These are phyloP conservation scores for Dendrocincla fuliginosa DNA, from an alignment of 2,797 vertebrate species.

Conservation along the genomic window DNA sequence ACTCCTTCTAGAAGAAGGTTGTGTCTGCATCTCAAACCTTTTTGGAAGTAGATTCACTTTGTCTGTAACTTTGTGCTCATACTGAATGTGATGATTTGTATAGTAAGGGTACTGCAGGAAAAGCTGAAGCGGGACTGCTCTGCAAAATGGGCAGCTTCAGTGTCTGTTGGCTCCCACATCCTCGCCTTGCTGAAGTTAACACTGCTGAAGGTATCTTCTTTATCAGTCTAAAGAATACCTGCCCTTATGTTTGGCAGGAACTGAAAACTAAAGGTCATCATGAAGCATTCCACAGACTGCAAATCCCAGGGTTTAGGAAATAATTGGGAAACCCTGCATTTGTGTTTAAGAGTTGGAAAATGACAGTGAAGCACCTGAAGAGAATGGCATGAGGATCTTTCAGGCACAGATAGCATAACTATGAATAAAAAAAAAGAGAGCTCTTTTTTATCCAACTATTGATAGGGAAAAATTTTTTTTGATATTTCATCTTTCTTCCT, in stretches of 20 bases:
- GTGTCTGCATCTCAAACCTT: background rate
- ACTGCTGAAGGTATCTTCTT: background rate
- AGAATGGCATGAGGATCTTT: background rate
- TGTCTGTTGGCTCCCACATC: background rate
- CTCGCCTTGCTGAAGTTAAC: background rate
- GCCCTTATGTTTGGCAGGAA: background rate
- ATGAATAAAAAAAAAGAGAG: background rate
- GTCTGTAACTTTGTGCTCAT: fast-evolving
- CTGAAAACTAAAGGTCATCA: background rate
- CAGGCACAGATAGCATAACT: background rate
- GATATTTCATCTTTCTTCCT: background rate
- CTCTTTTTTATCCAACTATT: background rate
- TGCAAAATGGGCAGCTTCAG: background rate
- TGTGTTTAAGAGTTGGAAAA: background rate
- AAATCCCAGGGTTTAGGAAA: background rate
- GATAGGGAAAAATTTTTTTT: background rate
- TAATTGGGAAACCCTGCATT: background rate
- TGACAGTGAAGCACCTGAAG: background rate
- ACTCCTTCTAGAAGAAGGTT: background rate
- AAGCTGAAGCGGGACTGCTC: background rate
- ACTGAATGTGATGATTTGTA: background rate
- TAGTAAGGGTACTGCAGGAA: background rate
- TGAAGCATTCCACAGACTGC: background rate
- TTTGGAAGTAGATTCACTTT: background rate
- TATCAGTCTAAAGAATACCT: background rate